Base-by-base conservation (phyloP, 2,888 invertebrate species). In the Andrena haemorrhoa region DNA sequence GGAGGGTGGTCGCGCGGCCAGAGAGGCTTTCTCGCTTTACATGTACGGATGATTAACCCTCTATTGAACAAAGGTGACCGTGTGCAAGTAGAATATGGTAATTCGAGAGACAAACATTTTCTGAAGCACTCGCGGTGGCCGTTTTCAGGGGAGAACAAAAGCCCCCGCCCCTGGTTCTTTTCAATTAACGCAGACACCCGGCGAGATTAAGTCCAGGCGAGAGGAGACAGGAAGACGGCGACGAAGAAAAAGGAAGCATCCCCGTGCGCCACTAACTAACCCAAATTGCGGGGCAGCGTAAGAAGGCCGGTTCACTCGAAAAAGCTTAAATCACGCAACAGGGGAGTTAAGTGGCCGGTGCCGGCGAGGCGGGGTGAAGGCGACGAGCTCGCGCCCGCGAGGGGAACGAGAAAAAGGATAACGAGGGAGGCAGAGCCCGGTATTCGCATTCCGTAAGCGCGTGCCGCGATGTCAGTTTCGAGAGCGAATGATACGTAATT, bases 401-500 rank as follows among this genome's bases (percentile, higher is more conserved):
- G 23, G 35, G 53, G 85, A 84, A 10, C 56, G 63, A 75, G 64
- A 83, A 82, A 75, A 65, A 76, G 68, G 69, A 76, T 63, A 83
- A 75, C 80, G 76, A 79, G 75, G 77, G 72, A 56, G 63, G 74
- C 65, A 41, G 66, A 73, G 64, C 73, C 73, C 51, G 76, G 83
- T 84, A 88, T 83, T 83, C 88, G 78, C 88, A 88, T 88, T 88
- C 88, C 88, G 60, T 20, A 72, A 84, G 88, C 88, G 89, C 91
- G 86, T 88, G 89, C 86, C 85, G 84, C 88, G 85, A 79, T 90
- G 91, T 91, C 92, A 92, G 87, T 89, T 89, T 82, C 83, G 89
- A 88, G 88, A 89, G 91, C 89, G 92, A 92, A 92, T 92, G 91
- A 93, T 93, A 91, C 89, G 91, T 92, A 93, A 93, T 93, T 93